Evolutionary conservation across 2,888 invertebrate species (phyloP), one percentile per base, ranked within the genome.

Genomic region (Cremastinae sp.): DNA sequence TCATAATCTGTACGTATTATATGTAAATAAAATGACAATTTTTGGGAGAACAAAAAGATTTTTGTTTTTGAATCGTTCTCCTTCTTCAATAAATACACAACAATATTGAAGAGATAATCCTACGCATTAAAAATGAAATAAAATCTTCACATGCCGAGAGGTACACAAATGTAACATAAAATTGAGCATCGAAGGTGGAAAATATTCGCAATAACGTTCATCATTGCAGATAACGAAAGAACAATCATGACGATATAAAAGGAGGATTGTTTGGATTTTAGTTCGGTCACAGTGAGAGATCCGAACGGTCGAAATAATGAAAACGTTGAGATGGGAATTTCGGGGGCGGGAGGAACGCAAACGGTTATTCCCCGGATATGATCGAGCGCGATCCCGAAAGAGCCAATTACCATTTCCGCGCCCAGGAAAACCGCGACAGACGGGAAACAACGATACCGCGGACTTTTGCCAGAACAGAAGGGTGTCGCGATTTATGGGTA

Each of bases 321-420:
- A 58, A 45, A 41, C 49, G 49, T 28, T 20, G 51, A 12, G 18
- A 58, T 28, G 37, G 20, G 51, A 39, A 45, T 53, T 49, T n/a
- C n/a, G n/a, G 49, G 39, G 49, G 7, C 7, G 49, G 7, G 12
- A 39, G 49, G 62, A 47, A 61, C 7, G 45, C 28, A 45, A 8
- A 18, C 47, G 41, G 7, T n/a, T 4, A 14, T 16, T 18, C 61
- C 28, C 7, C 43, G 58, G 56, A 58, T 69, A 43, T 53, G 22
- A 49, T 20, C 59, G 61, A 12, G 56, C 39, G 47, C 45, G 45
- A 71, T 71, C 49, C 22, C 55, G 65, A 65, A 70, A 65, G 75
- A 65, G 61, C 64, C 75, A 75, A 75, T 70, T 75, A 70, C 59
- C 70, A 65, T 70, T 70, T 75, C 65, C 70, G 51, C 69, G 58